A percentile compares a stretch with the other conserved stretches of the same genome.
phyloP scores from a whole-genome alignment of 2,113 vertebrate species.

The Gavia stellata region DNA sequence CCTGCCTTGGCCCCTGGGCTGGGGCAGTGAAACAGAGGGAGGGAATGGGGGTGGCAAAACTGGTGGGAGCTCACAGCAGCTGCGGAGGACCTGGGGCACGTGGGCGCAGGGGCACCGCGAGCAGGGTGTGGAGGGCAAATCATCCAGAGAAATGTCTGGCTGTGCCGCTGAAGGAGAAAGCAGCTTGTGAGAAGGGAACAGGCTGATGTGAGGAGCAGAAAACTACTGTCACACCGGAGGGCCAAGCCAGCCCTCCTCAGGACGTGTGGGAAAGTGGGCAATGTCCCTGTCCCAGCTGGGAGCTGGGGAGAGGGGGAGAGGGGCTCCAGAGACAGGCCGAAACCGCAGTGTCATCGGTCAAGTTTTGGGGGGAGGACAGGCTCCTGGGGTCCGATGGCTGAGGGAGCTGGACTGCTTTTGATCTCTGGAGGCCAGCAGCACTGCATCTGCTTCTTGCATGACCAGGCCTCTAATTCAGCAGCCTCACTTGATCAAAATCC shows the following conservation, averaged over 20 bases:
- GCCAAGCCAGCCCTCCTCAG: background rate
- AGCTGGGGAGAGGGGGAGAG: background rate
- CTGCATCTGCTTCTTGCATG: fast-evolving
- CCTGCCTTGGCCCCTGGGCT: background rate
- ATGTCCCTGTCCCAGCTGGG: background rate
- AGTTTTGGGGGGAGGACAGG: background rate
- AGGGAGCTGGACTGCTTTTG: background rate
- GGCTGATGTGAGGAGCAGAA: background rate
- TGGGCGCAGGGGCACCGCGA: fast-evolving
- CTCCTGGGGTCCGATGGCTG: background rate
- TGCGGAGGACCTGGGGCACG: background rate
- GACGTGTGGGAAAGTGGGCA: fast-evolving
- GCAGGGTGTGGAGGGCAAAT: background rate
- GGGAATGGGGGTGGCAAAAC: background rate
- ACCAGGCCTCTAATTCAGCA: background rate
- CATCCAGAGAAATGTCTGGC: background rate
- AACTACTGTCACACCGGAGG: too few species aligned
- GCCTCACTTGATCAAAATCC: background rate
- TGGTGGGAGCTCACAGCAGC: background rate
- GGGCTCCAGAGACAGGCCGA: background rate
- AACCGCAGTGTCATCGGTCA: fast-evolving
- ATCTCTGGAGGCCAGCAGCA: background rate
- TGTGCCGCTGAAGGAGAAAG: background rate
- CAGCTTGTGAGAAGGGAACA: background rate
- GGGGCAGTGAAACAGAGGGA: background rate